Evolutionary conservation across 2,888 invertebrate species (phyloP).

Genomic region (Tuberolachnus salignus): DNA sequence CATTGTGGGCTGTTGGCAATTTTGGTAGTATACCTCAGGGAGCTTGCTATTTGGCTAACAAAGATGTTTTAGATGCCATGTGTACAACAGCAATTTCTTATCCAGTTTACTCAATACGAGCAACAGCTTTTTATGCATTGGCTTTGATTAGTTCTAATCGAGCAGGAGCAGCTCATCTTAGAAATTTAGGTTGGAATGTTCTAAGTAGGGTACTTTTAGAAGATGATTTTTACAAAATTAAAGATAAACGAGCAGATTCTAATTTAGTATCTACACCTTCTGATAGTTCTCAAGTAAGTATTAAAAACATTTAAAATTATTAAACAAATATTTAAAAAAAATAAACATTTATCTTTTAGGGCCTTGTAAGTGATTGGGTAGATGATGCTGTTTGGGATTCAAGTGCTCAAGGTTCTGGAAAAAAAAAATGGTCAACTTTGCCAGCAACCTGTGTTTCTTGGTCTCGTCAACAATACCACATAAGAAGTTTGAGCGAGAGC

Average conservation of each 20-base stretch:
- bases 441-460: slow-evolving; percentile 57
- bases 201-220: slow-evolving; percentile 28
- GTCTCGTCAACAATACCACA: slow-evolving; percentile 58
- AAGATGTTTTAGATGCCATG: slow-evolving; percentile 64
- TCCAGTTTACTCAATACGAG: slow-evolving; percentile 84
- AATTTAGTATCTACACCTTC: slow-evolving; percentile 42
- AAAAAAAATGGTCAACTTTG: slow-evolving; percentile 60
- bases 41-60: slow-evolving; percentile 72
- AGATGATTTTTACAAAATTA: slow-evolving; percentile 46
- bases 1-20: slow-evolving; percentile 87
- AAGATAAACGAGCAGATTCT: slow-evolving; percentile 27
- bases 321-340: neutral
- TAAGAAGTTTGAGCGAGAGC: slow-evolving; percentile 61
- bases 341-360: slow-evolving; percentile 15
- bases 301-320: neutral
- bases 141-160: slow-evolving; percentile 84
- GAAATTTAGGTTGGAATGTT: slow-evolving; percentile 46
- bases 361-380: slow-evolving; percentile 50
- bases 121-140: slow-evolving; percentile 87
- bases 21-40: slow-evolving; percentile 79
- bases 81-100: slow-evolving; percentile 78
- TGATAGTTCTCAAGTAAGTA: slow-evolving; percentile 49
- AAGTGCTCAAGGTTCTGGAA: slow-evolving; percentile 46
- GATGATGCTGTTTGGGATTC: slow-evolving; percentile 56
- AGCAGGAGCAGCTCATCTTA: slow-evolving; percentile 73